These are phyloP conservation scores for Nephrocerus scutellatus DNA, from an alignment of 2,888 invertebrate genomes.

Conservation along the genomic window DNA sequence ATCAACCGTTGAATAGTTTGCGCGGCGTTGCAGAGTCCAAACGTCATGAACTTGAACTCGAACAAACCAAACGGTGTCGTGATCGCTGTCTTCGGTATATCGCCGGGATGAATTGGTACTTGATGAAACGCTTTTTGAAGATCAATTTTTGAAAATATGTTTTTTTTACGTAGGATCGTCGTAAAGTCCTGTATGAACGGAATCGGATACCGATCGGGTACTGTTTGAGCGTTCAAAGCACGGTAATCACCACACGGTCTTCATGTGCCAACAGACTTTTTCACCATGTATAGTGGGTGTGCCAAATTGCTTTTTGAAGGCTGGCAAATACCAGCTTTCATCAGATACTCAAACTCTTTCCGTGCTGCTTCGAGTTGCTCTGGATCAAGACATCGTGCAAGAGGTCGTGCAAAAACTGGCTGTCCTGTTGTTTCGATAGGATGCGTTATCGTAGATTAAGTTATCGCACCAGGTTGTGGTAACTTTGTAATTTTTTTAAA, in stretches of 20 bases:
- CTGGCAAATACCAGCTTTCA: no score
- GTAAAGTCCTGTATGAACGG: constrained; percentile 13
- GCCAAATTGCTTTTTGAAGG: no score
- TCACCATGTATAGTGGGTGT: no score
- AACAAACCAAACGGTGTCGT: constrained; percentile 37
- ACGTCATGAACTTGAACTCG: constrained; percentile 33
- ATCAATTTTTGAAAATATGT: constrained; percentile 7
- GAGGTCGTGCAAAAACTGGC: no score
- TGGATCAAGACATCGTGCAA: no score
- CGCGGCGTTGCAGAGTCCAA: constrained; percentile 34
- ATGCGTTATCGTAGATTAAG: no score
- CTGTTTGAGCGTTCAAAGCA: constrained; percentile 28
- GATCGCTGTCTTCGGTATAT: constrained; percentile 20
- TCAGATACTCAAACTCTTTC: no score
- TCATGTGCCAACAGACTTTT: no score
- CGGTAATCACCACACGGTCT: constrained; percentile 31
- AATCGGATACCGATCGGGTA: constrained; percentile 36
- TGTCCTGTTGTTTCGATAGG: no score
- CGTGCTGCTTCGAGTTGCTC: no score
- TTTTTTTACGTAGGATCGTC: constrained; percentile 6
- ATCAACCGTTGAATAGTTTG: constrained; percentile 38
- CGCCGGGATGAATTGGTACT: constrained; percentile 7
- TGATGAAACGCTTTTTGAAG: constrained; percentile 9
- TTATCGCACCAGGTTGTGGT: no score
- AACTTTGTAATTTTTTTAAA: no score